phyloP scores from a whole-genome alignment of 2,113 vertebrate species.

The Lucifuga dentata region DNA sequence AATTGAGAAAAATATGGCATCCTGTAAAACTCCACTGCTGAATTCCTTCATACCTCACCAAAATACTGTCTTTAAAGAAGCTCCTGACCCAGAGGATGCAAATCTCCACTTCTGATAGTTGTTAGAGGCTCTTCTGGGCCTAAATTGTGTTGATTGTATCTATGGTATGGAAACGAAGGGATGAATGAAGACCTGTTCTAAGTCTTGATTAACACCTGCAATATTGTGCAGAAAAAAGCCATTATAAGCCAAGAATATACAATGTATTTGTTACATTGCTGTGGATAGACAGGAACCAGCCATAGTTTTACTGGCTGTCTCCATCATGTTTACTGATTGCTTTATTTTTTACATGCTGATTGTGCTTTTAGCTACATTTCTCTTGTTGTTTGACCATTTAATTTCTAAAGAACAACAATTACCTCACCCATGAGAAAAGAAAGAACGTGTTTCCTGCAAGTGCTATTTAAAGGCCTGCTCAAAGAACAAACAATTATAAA shows the following conservation, averaged over 20 bases:
- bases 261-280: background rate
- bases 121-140: background rate
- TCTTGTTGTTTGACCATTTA: conserved; percentile 14
- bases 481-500: conserved; percentile 52
- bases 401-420: conserved; percentile 23
- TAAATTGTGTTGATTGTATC: conserved; percentile 3
- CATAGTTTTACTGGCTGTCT: background rate
- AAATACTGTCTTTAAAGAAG: background rate
- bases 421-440: conserved; percentile 46
- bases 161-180: background rate
- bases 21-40: background rate
- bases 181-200: background rate
- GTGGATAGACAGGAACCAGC: background rate
- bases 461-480: conserved; percentile 55
- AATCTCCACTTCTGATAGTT: conserved; percentile 1
- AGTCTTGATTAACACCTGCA: conserved; percentile 28
- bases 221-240: conserved; percentile 20
- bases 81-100: conserved; percentile 8
- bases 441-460: conserved; percentile 32
- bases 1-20: background rate
- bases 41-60: conserved; percentile 1
- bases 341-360: background rate
- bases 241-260: conserved; percentile 9
- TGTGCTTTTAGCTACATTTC: background rate
- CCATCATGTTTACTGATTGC: background rate